Percentiles rank a stretch among this genome's conserved stretches.
Conservation (phyloP, 2,888 invertebrate genomes). For the Melipona beecheii region DNA sequence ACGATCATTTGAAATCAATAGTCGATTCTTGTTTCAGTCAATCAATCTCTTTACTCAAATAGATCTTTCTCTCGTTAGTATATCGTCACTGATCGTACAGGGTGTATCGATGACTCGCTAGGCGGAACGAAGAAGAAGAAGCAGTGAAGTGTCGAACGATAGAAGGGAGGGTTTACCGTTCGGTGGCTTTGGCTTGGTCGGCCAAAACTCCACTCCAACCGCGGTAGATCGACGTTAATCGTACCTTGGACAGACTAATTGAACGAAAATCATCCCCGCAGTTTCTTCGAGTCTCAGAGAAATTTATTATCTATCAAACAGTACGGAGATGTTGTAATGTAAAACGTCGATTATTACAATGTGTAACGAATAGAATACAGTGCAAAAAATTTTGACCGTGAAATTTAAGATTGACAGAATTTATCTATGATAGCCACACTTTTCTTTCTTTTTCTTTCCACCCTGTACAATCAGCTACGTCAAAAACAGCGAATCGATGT, state of each 20-base stretch:
- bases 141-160: constrained; percentile 21
- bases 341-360: too few relatives aligned
- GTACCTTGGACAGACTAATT: not conserved
- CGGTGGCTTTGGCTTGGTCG: constrained; percentile 3
- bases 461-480: too few relatives aligned
- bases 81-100: not conserved
- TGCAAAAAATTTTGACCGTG: too few relatives aligned
- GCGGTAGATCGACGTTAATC: not conserved
- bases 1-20: not conserved
- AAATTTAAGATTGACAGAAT: too few relatives aligned
- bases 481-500: too few relatives aligned
- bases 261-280: too few relatives aligned
- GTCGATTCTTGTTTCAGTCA: not conserved
- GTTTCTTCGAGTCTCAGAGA: too few relatives aligned
- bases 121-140: constrained; percentile 21
- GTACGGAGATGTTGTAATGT: too few relatives aligned
- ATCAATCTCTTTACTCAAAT: not conserved
- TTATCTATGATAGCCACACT: too few relatives aligned
- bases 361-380: too few relatives aligned
- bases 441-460: too few relatives aligned
- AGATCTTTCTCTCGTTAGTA: constrained; percentile 5
- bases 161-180: not conserved
- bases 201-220: constrained; percentile 2
- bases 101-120: not conserved
- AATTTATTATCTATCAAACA: too few relatives aligned